Evolutionary conservation across 2,888 invertebrate genomes (phyloP).

Genomic region (Theretra japonica): DNA sequence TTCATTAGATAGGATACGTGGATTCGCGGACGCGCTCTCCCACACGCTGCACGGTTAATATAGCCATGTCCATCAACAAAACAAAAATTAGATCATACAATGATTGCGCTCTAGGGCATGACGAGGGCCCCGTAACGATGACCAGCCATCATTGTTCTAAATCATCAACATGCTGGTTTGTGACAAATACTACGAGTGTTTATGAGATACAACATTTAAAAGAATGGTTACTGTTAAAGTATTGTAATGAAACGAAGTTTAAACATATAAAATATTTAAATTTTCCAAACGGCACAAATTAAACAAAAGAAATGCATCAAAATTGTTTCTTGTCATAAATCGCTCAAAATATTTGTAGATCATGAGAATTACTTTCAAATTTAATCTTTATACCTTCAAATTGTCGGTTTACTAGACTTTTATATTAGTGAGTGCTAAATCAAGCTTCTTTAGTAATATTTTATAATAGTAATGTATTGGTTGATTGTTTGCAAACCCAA

Average conservation of each 20-base stretch:
- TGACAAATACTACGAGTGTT: conserved; percentile 15
- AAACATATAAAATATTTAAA: neutral
- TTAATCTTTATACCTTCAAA: conserved; percentile 31
- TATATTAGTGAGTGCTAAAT: conserved; percentile 65
- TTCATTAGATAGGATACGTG: conserved; percentile 24
- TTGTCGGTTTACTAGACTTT: conserved; percentile 57
- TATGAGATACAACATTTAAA: neutral
- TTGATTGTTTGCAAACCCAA: conserved; percentile 87
- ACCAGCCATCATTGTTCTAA: conserved; percentile 70
- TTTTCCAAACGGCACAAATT: conserved; percentile 24
- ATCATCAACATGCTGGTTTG: conserved; percentile 23
- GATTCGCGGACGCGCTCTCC: neutral
- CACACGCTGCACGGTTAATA: conserved; percentile 24
- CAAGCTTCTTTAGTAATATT: conserved; percentile 78
- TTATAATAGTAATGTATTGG: conserved; percentile 86
- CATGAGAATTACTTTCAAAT: conserved; percentile 34
- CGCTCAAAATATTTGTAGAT: conserved; percentile 5
- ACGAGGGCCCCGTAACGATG: conserved; percentile 70
- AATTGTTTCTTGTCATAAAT: neutral
- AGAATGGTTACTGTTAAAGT: neutral
- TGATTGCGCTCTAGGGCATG: conserved; percentile 75
- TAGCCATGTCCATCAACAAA: conserved; percentile 59
- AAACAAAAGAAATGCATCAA: neutral
- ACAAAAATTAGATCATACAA: conserved; percentile 72
- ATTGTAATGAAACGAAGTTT: conserved; percentile 26